Conservation (phyloP, 2,888 invertebrate genomes). For the Melanostoma mellinum region DNA sequence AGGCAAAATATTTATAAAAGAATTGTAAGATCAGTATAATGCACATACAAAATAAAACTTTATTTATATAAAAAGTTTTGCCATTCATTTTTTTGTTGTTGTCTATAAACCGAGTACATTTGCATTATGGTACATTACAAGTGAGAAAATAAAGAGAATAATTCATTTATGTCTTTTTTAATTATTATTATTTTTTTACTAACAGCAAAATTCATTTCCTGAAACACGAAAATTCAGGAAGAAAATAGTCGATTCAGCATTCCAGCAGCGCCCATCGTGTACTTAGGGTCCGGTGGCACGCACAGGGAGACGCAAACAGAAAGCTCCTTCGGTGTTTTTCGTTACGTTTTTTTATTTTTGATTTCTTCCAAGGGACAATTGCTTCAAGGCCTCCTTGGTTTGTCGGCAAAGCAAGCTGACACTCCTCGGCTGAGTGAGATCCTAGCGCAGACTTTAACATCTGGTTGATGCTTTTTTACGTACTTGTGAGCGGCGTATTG, state of each 20-base stretch:
- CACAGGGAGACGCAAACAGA: slow-evolving; percentile 62
- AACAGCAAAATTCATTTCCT: slow-evolving; percentile 57
- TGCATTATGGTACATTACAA: slow-evolving; percentile 60
- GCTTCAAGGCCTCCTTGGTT: slow-evolving; percentile 49
- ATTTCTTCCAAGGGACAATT: slow-evolving; percentile 46
- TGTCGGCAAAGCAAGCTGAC: slow-evolving; percentile 57
- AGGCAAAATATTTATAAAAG: background rate
- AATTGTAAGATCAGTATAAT: background rate
- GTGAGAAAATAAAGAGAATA: slow-evolving; percentile 62
- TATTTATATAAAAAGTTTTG: slow-evolving; percentile 59
- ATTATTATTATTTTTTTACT: slow-evolving; percentile 25
- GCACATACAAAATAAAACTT: slow-evolving; percentile 64
- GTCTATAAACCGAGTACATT: slow-evolving; percentile 64
- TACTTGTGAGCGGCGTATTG: slow-evolving; percentile 34
- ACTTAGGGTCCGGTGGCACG: slow-evolving; percentile 58
- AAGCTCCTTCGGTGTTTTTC: slow-evolving; percentile 46
- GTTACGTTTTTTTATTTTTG: slow-evolving; percentile 20
- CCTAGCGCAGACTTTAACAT: slow-evolving; percentile 48
- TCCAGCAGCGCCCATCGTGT: slow-evolving; percentile 72
- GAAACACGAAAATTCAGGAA: slow-evolving; percentile 63
- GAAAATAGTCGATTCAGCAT: slow-evolving; percentile 74
- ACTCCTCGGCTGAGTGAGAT: slow-evolving; percentile 45
- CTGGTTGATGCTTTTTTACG: slow-evolving; percentile 43
- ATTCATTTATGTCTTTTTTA: slow-evolving; percentile 50
- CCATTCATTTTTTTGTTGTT: slow-evolving; percentile 44